These are phyloP conservation scores for Zaprionus bogoriensis DNA, from an alignment of 2,888 invertebrate genomes.

Conservation along the genomic window DNA sequence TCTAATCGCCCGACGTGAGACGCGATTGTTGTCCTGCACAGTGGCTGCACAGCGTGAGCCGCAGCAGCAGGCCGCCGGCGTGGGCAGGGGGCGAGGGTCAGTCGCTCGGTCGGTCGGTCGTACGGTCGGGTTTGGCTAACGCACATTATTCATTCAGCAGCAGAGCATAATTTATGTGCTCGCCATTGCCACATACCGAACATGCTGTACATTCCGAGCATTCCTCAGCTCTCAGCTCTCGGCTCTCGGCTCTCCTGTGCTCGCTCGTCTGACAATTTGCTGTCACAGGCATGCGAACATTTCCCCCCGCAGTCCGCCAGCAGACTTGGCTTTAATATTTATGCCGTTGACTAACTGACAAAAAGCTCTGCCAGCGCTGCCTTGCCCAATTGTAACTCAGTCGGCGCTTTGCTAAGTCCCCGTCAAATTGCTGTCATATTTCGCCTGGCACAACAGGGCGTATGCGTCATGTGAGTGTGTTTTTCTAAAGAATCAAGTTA, in stretches of 20 bases:
- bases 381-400: neutral
- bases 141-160: conserved; percentile 65
- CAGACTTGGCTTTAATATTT: conserved; percentile 35
- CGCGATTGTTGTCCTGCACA: conserved; percentile 29
- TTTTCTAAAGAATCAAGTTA: conserved; percentile 5
- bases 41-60: neutral
- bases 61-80: neutral
- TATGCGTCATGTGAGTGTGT: conserved; percentile 41
- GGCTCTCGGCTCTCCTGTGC: conserved; percentile 12
- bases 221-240: conserved; percentile 7
- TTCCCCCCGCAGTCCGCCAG: neutral
- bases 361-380: conserved; percentile 25
- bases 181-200: conserved; percentile 56
- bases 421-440: conserved; percentile 57
- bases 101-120: no score
- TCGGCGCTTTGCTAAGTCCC: conserved; percentile 9
- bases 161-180: conserved; percentile 70
- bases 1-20: conserved; percentile 58
- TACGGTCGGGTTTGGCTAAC: no score
- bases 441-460: conserved; percentile 32
- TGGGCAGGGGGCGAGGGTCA: no score
- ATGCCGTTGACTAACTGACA: conserved; percentile 47
- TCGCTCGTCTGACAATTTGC: conserved; percentile 66
- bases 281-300: conserved; percentile 50
- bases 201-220: conserved; percentile 60